These are phyloP conservation scores for Mythimna lalbum DNA, from an alignment of 2,888 invertebrate genomes.

Conservation along the genomic window DNA sequence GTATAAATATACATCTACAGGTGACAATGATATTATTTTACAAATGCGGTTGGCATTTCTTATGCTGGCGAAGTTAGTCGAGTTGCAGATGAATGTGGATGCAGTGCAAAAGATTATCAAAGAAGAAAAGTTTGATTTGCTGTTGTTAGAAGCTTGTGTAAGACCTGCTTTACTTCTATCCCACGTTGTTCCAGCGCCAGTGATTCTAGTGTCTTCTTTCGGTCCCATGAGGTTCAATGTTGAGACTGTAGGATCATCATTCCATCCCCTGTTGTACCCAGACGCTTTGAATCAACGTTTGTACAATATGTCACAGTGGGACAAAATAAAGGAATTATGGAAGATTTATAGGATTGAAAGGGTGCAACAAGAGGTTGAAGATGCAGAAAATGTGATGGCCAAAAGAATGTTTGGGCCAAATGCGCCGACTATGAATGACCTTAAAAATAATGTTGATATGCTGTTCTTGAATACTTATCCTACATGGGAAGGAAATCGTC, in stretches of 20 bases:
- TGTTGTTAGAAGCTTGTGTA: constrained; percentile 66
- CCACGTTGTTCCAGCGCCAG: constrained; percentile 62
- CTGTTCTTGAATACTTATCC: constrained; percentile 81
- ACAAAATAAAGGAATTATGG: constrained; percentile 67
- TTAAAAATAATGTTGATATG: constrained; percentile 74
- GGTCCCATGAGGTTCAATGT: constrained; percentile 55
- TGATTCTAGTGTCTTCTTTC: constrained; percentile 72
- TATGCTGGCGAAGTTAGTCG: constrained; percentile 45
- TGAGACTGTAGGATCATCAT: constrained; percentile 54
- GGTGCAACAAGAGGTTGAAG: constrained; percentile 34
- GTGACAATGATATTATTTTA: constrained; percentile 22
- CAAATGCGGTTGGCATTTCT: constrained; percentile 44
- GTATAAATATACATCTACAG: constrained; percentile 26
- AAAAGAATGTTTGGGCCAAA: constrained; percentile 67
- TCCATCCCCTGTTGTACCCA: constrained; percentile 71
- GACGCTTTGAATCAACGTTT: constrained; percentile 50
- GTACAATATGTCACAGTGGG: constrained; percentile 68
- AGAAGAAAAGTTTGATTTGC: constrained; percentile 68
- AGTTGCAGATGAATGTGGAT: constrained; percentile 58
- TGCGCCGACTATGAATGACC: constrained; percentile 61
- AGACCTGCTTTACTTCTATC: constrained; percentile 58
- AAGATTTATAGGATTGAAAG: constrained; percentile 29
- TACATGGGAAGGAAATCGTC: constrained; percentile 74
- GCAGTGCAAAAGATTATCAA: constrained; percentile 64
- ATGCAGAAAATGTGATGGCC: constrained; percentile 56